Base-by-base conservation (phyloP, 2,888 invertebrate genomes). In the Epinotia bilunana region DNA sequence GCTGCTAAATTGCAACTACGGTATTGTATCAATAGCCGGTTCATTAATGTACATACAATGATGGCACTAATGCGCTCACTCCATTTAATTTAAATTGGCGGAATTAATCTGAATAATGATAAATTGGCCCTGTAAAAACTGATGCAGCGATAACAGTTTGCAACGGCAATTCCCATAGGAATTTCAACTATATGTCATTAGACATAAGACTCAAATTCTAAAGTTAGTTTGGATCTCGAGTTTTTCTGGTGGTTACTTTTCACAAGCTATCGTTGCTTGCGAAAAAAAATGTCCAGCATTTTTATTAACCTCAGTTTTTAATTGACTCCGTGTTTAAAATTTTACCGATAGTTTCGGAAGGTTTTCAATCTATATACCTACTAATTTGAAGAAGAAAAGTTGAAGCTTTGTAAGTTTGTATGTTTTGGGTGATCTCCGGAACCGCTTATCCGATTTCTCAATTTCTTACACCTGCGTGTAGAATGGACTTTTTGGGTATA, bases 71-170 rank as follows among this genome's bases (percentile, higher is more conserved):
- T 61, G 33, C 61, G 33, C 61, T 23, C 23, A 39, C 28, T 13
- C 16, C 61, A 61, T 23, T 61, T 61, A 61, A 61, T 61, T 61
- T n/a, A 61, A 61, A n/a, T 39, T 33, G 9, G 28, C 33, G 9
- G 28, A 60, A 60, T 28, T 60, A 60, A 60, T 60, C 23, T 60
- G 16, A 61, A 28, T 13, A 58, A 58, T 13, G 58, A 58, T 58
- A 28, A 58, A 58, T 58, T 23, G 1, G 16, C 16, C 3, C 13
- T 49, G 49, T 49, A 49, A 16, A 49, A 49, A 13, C 4, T 6
- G 49, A 49, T 49, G 49, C 49, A 16, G 49, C 49, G 49, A 49
- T 49, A 49, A 49, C 13, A 49, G 49, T 49, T 49, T 49, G 49
- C 49, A 49, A 49, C 49, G 16, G 49, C 49, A 16, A 16, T 16